Percentiles rank a stretch among this genome's conserved stretches.
These are phyloP conservation scores for Formica exsecta DNA, from an alignment of 1,140 invertebrate genomes.

Conservation along the genomic window DNA sequence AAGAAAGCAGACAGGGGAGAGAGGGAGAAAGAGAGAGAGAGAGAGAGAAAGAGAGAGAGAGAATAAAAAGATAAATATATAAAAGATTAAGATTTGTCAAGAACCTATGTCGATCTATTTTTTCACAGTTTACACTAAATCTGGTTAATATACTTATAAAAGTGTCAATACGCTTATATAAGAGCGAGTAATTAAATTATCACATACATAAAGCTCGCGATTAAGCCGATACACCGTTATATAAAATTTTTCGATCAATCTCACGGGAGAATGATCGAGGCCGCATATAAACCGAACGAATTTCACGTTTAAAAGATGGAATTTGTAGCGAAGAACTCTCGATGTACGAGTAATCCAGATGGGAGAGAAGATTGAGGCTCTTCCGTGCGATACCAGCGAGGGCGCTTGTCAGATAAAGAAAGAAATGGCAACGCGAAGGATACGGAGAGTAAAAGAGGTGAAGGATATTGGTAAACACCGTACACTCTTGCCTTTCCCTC, in stretches of 20 bases:
- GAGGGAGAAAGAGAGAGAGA: neutral
- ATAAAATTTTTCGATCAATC: conserved; percentile 35
- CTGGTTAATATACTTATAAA: neutral
- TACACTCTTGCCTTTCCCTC: conserved; percentile 74
- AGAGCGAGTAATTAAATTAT: conserved; percentile 28
- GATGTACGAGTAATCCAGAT: conserved; percentile 79
- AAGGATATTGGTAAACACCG: conserved; percentile 84
- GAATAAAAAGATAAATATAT: neutral
- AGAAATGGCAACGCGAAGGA: conserved; percentile 49
- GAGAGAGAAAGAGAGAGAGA: conserved; percentile 27
- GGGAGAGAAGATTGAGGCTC: conserved; percentile 78
- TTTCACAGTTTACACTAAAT: neutral
- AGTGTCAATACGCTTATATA: neutral
- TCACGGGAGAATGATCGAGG: conserved; percentile 68
- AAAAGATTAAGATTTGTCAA: conserved; percentile 10
- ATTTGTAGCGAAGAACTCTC: conserved; percentile 77
- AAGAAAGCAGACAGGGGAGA: conserved; percentile 23
- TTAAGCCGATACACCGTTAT: conserved; percentile 27
- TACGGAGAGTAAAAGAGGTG: conserved; percentile 62
- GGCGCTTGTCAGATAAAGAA: conserved; percentile 55
- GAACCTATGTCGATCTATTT: neutral
- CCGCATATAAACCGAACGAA: conserved; percentile 71
- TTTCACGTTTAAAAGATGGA: conserved; percentile 80
- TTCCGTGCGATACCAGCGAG: conserved; percentile 65
- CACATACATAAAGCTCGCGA: neutral